Evolutionary conservation across 2,113 vertebrate genomes (phyloP), one percentile per base, ranked within the genome.

Genomic region (Cynoglossus semilaevis): DNA sequence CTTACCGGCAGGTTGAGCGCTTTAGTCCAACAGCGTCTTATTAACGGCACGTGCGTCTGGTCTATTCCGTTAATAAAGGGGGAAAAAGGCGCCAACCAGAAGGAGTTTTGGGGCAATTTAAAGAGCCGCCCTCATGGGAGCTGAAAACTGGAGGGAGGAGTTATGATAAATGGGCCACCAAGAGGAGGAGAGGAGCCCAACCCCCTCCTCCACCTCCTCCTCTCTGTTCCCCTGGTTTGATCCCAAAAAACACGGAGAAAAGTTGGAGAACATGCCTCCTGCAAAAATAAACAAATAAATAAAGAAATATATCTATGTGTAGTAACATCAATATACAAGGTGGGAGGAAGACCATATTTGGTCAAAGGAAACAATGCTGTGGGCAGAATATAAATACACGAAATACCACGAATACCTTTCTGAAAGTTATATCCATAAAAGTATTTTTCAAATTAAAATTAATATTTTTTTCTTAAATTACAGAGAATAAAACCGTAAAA

Each of bases 31-130:
- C 71, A 57, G 14, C 42, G 80, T 76, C 76, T 77, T 80, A 77
- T 54, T 76, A 76, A 80, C 67, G 81, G 79, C 74, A 83, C 76
- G 76, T 74, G 79, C 47, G 81, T 78, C 76, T 67, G 8, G 68
- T 78, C 86, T 80, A 63, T 64, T 29, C 22, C 54, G 70, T 79
- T 82, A 84, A 89, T 84, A 82, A 80, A 78, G 70, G 58, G 70
- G 58, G 51, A 56, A 86, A 89, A 88, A 82, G 80, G 82, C 88
- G 81, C 83, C 74, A 84, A 86, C 68, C 83, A 79, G 80, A 57
- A 80, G 85, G 84, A 86, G 85, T 79, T 87, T 87, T 64, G 72
- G 73, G 81, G 82, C 84, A 84, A 86, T 91, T 91, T 88, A 88
- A 88, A 88, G 88, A 83, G 77, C 75, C 83, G 83, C 86, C 87